Evolutionary conservation across 2,113 vertebrate species (phyloP).

Genomic region (Ciconia stormi): DNA sequence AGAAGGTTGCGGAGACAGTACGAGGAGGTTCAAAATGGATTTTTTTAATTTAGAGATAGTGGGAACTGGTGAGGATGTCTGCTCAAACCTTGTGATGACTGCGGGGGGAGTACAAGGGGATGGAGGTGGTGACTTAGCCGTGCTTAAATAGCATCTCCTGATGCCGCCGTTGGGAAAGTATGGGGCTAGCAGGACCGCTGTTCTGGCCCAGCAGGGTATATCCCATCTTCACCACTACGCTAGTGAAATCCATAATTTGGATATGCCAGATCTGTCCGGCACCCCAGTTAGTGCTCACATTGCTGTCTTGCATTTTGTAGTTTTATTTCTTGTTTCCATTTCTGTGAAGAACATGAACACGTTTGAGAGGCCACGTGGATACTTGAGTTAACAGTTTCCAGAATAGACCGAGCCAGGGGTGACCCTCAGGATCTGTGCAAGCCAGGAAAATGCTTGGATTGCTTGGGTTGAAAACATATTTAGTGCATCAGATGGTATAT

Average conservation of each 20-base stretch:
- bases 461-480: neutral
- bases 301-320: neutral
- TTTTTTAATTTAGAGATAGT: neutral
- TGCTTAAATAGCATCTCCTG: neutral
- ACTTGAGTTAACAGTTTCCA: neutral
- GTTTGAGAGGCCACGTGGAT: neutral
- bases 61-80: neutral
- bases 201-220: neutral
- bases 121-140: neutral
- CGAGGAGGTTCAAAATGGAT: neutral
- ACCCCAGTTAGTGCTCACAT: neutral
- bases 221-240: neutral
- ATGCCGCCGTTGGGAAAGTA: neutral
- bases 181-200: neutral
- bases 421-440: neutral
- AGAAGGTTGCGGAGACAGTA: neutral
- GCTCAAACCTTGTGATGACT: neutral
- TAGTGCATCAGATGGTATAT: accelerated
- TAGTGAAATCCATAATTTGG: neutral
- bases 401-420: neutral
- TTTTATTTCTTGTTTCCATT: neutral
- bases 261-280: neutral
- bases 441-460: neutral
- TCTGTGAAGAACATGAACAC: neutral
- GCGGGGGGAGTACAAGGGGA: too few relatives aligned